Base-by-base conservation (phyloP, 2,888 invertebrate species). In the Thalpophila matura region DNA sequence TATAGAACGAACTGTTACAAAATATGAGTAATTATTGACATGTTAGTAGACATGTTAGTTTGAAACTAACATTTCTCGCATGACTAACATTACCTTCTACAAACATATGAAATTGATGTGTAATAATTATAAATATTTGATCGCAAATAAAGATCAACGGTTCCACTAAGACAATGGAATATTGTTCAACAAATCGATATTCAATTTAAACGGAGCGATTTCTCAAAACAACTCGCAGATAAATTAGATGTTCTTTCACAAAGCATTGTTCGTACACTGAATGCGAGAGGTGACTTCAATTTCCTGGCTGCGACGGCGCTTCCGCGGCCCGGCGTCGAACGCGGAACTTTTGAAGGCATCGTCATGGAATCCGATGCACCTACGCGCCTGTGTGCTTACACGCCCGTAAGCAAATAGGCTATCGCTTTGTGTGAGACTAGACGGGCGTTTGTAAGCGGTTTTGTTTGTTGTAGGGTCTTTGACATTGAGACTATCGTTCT, bases 211-310 rank as follows among this genome's bases (percentile, higher is more conserved):
- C 88, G 84, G 82, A 82, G 71, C 66, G 66, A 84, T 86, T 86
- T 78, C 87, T 89, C 84, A 86, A 89, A 92, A 90, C 89, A 89
- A 91, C 85, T 89, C 81, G 81, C 86, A 92, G 93, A 93, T 93
- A 91, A 93, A 93, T 93, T 91, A 92, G 90, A 93, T 89, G 90
- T 93, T 93, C 93, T 93, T 94, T 93, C 92, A 89, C 91, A 92
- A 91, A 92, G 94, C 94, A 91, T 90, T 92, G 93, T 92, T 92
- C 86, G 84, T 86, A 83, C 82, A 83, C 77, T 85, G 88, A 86
- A 87, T 85, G 54, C 81, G 81, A 80, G 88, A 91, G 91, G 90
- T 93, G 93, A 92, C 93, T 95, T 94, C 94, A 94, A 95, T 95
- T 95, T 95, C 94, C 94, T 94, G 92, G 81, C 74, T 83, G 83